These are phyloP conservation scores for Psylliodes chrysocephalus DNA, from an alignment of 2,888 invertebrate genomes.

Conservation along the genomic window DNA sequence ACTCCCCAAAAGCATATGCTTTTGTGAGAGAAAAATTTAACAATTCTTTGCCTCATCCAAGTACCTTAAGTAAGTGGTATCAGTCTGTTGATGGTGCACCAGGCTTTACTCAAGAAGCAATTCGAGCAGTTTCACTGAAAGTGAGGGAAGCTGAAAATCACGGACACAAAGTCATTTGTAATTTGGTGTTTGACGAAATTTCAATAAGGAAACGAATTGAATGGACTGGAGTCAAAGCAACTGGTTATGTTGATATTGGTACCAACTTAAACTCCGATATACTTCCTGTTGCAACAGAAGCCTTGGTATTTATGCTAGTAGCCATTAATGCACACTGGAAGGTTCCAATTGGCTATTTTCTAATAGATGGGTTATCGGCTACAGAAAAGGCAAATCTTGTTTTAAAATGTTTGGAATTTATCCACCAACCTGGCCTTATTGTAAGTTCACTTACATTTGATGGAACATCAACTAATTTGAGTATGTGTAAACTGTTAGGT, in stretches of 20 bases:
- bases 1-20: no score
- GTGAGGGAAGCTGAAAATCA: no score
- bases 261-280: background rate
- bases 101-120: no score
- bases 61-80: no score
- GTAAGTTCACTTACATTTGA: background rate
- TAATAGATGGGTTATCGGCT: background rate
- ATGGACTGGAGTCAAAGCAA: background rate
- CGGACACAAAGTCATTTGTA: background rate
- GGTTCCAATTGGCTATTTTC: background rate
- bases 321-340: background rate
- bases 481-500: background rate
- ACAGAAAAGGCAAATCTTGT: no score
- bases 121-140: no score
- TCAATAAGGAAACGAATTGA: constrained; percentile 5
- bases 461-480: background rate
- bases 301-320: constrained; percentile 6
- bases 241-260: constrained; percentile 5
- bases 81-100: no score
- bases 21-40: no score
- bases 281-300: background rate
- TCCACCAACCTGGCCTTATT: background rate
- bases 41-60: no score
- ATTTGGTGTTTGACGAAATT: background rate
- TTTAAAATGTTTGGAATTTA: background rate